Base-by-base conservation (phyloP, 2,888 invertebrate species). In the Silvanus unidentatus region DNA sequence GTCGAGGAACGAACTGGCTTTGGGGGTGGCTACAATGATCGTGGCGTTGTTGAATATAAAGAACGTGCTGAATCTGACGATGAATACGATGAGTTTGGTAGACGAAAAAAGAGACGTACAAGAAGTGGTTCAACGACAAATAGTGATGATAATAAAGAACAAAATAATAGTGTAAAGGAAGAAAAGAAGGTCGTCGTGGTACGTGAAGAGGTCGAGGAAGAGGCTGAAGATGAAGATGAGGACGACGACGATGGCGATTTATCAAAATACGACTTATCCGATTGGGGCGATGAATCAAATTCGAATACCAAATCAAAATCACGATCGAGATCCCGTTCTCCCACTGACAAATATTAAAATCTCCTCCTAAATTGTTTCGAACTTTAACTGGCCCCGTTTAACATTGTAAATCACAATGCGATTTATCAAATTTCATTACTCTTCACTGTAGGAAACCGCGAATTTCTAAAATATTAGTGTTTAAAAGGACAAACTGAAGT, bases 21-120 rank as follows among this genome's bases (percentile, higher is more conserved):
- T 61, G 91, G 91, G 30, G 91, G 91, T 41, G 91, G 91, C 16
- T 97, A 95, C 71, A 97, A 97, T 75, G 97, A 98, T 69, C 80
- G 97, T 47, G 96, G 94, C 40, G 83, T 89, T 3, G 96, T 98
- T 1, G 98, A 99, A 68, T 99, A 99, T 66, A 89, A 93, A 57
- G 84, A 91, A 62, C 77, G 92, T 40, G 81, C 83, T 42, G 84
- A 88, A 36, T 82, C 82, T 8, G 94, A 95, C 65, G 94, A 92
- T 66, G 98, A 98, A 73, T 98, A 90, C 71, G 99, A 99, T 73
- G 98, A 98, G 70, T 73, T 72, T 58, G 73, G 73, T 16, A 55
- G 73, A 40, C 58, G 62, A 44, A 72, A 70, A 54, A 71, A 69
- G 51, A 63, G 53, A 41, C 54, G 54, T 1, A 50, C 35, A 15